These are phyloP conservation scores for Sialis fuliginosa DNA, from an alignment of 2,888 invertebrate species.

Conservation along the genomic window DNA sequence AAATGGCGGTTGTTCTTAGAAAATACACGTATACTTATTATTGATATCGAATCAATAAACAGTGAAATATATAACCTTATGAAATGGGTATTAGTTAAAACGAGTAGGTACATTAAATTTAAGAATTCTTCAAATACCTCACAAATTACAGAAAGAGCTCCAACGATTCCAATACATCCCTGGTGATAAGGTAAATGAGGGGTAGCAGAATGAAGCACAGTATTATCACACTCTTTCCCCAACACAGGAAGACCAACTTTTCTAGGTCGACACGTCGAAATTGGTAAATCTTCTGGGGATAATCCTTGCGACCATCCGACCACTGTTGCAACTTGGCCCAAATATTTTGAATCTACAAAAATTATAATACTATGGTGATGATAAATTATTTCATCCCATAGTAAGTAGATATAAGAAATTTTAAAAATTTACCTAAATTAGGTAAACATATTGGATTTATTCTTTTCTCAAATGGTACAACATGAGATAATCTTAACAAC, in stretches of 20 bases:
- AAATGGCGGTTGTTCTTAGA: too few relatives aligned
- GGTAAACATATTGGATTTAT: conserved; percentile 41
- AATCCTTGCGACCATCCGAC: conserved; percentile 25
- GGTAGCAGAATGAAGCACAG: conserved; percentile 16
- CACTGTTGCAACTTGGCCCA: conserved; percentile 31
- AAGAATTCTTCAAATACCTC: conserved; percentile 20
- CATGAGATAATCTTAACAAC: conserved; percentile 30
- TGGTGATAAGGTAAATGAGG: conserved; percentile 11
- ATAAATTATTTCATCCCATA: not conserved
- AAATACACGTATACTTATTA: too few relatives aligned
- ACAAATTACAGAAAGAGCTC: conserved; percentile 29
- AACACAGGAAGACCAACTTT: conserved; percentile 34
- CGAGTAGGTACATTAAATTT: not conserved
- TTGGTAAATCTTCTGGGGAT: conserved; percentile 10
- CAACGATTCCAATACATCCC: conserved; percentile 35
- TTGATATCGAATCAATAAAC: too few relatives aligned
- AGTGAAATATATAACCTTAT: too few relatives aligned
- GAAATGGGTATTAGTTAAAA: too few relatives aligned
- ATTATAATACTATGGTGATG: not conserved
- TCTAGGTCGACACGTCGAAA: conserved; percentile 28
- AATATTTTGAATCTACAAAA: conserved; percentile 22
- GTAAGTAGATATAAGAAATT: not conserved
- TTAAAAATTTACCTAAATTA: conserved; percentile 22
- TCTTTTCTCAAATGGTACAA: conserved; percentile 29
- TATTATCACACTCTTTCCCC: conserved; percentile 26